Evolutionary conservation across 2,113 vertebrate species (phyloP).

Genomic region (Chauna torquata): DNA sequence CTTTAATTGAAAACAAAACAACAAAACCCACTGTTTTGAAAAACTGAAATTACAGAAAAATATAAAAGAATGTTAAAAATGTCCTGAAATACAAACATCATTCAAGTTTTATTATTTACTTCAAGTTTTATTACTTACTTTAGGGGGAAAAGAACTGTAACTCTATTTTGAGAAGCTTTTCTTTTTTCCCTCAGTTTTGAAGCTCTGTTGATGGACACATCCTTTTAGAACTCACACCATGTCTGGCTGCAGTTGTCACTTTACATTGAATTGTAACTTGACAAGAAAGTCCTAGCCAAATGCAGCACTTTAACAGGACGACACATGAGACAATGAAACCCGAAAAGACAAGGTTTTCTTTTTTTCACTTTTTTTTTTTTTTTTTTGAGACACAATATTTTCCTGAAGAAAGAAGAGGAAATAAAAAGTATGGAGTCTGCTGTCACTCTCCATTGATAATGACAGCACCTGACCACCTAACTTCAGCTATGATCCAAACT

Average conservation of each 20-base stretch:
- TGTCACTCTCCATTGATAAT: background rate
- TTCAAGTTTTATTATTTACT: background rate
- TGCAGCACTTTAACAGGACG: background rate
- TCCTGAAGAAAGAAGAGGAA: background rate
- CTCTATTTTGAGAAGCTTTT: background rate
- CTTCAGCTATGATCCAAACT: rapidly evolving
- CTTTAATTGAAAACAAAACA: background rate
- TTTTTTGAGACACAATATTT: background rate
- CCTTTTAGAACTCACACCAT: constrained; percentile 19
- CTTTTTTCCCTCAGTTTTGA: background rate
- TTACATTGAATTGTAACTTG: constrained; percentile 45
- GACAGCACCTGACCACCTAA: background rate
- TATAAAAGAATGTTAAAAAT: background rate
- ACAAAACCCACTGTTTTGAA: too few relatives aligned
- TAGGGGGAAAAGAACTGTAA: background rate
- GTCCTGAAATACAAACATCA: background rate
- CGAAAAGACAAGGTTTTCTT: background rate
- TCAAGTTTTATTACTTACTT: background rate
- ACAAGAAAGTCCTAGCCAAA: constrained; percentile 34
- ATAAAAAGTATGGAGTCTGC: background rate
- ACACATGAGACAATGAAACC: constrained; percentile 15
- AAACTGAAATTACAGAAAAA: background rate
- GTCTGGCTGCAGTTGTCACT: constrained; percentile 48
- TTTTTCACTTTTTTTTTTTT: background rate
- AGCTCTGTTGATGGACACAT: background rate